Evolutionary conservation across 2,113 vertebrate genomes (phyloP).

Genomic region (Lophochroa leadbeateri): DNA sequence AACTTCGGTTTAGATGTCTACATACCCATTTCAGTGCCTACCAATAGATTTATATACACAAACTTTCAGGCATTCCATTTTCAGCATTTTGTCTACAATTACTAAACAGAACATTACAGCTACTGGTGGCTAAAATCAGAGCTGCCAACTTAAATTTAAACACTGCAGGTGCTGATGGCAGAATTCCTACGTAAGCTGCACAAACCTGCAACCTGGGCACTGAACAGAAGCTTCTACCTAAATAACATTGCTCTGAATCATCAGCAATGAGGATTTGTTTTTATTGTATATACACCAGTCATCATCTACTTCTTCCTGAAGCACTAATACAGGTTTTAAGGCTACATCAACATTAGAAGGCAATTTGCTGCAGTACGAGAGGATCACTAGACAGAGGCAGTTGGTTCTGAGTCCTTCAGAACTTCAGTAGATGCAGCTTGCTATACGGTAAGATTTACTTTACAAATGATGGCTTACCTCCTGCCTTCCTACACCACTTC

Average conservation of each 20-base stretch:
- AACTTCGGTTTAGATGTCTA: not conserved
- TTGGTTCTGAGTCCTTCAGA: not conserved
- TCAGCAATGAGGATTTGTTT: not conserved
- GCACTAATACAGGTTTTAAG: not conserved
- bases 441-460: not conserved
- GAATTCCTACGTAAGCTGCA: not conserved
- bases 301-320: not conserved
- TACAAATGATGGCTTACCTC: not conserved
- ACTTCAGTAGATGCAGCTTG: not conserved
- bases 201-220: not conserved
- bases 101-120: not conserved
- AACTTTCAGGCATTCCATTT: not conserved
- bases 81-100: not conserved
- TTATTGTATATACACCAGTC: not conserved
- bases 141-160: conserved; percentile 8
- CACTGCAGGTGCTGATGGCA: not conserved
- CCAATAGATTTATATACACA: not conserved
- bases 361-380: not conserved
- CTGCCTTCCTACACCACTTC: not conserved
- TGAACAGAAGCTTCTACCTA: not conserved
- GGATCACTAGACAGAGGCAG: not conserved
- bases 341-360: not conserved
- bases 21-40: not conserved
- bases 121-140: conserved; percentile 19
- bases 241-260: not conserved